Evolutionary conservation across 92 coral and sea anemone species (phyloP), one percentile per base, ranked within the genome.

Genomic region (Epizoanthus fatuus): DNA sequence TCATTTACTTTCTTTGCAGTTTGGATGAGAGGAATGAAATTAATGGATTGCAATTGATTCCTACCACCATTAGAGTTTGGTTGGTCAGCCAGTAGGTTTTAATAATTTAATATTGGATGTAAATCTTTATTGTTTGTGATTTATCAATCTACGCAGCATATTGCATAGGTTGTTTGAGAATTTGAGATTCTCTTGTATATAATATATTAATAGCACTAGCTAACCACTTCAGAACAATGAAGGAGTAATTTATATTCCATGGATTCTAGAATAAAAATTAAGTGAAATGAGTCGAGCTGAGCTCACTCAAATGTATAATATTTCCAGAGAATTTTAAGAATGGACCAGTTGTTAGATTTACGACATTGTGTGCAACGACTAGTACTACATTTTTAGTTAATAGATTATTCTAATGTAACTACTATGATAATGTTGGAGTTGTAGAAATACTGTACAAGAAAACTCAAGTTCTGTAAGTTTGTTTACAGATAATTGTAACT

Each of bases 301-400:
- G 82, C 82, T 77, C 82, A 4, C 57, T 39, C 39, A n/a, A 58
- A 42, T 77, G 82, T 77, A 77, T 66, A 66, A 66, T 66, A 66
- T 66, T 64, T 66, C 15, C 72, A 40, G 32, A 35, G 72, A 66
- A 66, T 63, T 66, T 66, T 35, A 66, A 15, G 7, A 35, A 38
- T 37, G 15, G 44, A 12, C 10, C 19, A 32, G 45, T 66, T 66
- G 44, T 40, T 37, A 13, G 71, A 14, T 3, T 66, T 66, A 40
- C 14, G 2, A 7, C 13, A 35, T 16, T 66, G 42, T 35, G n/a
- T 17, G 11, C 1, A 5, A 37, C 42, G 42, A 4, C 42, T 66
- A 66, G 7, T 37, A 29, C 72, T 66, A 42, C 7, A 4, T 3
- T 37, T 66, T 49, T 49, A 49, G 53, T 49, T 49, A 29, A 2